Base-by-base conservation (phyloP, 2,888 invertebrate genomes). In the Apodemia duryi region DNA sequence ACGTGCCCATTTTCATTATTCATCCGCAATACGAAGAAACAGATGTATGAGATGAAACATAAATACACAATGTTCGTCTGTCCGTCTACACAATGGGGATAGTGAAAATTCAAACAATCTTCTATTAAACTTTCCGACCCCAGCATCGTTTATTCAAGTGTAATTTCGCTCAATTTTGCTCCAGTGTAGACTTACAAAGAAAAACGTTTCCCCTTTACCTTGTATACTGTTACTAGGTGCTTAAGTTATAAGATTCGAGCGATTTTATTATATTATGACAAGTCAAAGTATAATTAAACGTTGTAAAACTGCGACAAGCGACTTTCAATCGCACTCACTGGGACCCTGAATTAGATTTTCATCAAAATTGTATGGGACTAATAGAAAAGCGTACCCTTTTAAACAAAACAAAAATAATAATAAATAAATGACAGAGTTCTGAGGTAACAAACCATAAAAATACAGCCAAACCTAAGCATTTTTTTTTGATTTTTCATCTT, bases 161-260 rank as follows among this genome's bases (percentile, higher is more conserved):
- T 73, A 74, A 68, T 77, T 74, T 71, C 70, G 69, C 71, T 73
- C 74, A 75, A 74, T 78, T 78, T 76, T 73, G 72, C 67, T 70
- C 67, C 65, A 71, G 79, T 78, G 69, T 78, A 73, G 71, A 73
- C 73, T 78, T 78, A 78, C 81, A 82, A 82, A 79, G 79, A 75
- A 75, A 77, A 77, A 74, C 73, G 74, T 74, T 74, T 72, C 69
- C 71, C 70, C 70, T 70, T 54, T 54, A 70, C 66, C 65, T 60
- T 69, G 72, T 74, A 72, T 75, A 72, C 69, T 63, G 67, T 76
- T 75, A 74, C 70, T 64, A 54, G 11, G 11, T 52, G 70, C 49
- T 7, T 54, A 71, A 76, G 70, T 41, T 21, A 69, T 21, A 28
- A 67, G n/a, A 43, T 35, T 7, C 5, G 1, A 63, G 70, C 71